These are phyloP conservation scores for Stichodactyla helianthus DNA, from an alignment of 64 coral and sea anemone genomes.

Conservation along the genomic window DNA sequence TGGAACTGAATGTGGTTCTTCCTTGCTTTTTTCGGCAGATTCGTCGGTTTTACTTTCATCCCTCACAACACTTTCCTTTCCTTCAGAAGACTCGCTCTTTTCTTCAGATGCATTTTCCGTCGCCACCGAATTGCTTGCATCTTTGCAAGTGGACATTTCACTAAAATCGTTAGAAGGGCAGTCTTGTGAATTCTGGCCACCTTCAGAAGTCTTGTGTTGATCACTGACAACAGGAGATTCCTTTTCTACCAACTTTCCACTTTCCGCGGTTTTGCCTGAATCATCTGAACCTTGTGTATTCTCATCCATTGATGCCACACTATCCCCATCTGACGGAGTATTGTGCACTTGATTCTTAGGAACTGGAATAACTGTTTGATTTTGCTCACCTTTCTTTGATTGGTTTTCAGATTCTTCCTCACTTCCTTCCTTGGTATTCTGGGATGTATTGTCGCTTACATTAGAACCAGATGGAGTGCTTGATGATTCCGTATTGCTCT, in stretches of 20 bases:
- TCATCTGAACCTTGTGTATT: background rate
- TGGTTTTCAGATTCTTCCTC: conserved; percentile 19
- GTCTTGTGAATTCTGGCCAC: background rate
- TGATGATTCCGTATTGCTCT: background rate
- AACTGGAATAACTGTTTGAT: background rate
- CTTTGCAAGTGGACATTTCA: background rate
- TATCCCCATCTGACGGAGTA: background rate
- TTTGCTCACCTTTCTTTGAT: conserved; percentile 17
- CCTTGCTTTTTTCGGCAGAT: background rate
- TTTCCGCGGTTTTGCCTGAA: background rate
- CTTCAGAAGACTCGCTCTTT: background rate
- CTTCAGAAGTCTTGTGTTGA: background rate
- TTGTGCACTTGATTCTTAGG: background rate
- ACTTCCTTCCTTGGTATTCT: background rate
- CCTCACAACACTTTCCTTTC: conserved; percentile 1
- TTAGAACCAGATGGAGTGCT: background rate
- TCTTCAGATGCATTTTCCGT: background rate
- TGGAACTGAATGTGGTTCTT: background rate
- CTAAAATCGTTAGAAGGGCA: background rate
- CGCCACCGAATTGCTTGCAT: background rate
- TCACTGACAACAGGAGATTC: background rate
- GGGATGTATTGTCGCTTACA: background rate
- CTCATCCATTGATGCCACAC: background rate
- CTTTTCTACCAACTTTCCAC: background rate
- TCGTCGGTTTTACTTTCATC: conserved; percentile 18